These are phyloP conservation scores for Pentalonia nigronervosa DNA, from an alignment of 1,140 invertebrate genomes.

Conservation along the genomic window DNA sequence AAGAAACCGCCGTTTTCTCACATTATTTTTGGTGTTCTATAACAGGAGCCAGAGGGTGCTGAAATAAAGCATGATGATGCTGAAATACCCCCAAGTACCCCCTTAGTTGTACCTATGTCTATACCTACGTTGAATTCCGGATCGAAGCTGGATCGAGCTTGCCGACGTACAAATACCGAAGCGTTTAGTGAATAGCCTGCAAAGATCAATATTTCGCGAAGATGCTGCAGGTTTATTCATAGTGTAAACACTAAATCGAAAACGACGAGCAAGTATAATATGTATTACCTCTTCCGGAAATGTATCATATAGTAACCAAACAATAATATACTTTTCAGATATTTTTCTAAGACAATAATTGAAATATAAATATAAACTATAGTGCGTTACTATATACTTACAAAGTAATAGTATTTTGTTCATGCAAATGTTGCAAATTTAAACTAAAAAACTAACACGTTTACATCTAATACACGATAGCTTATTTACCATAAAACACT, in stretches of 20 bases:
- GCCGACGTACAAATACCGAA: too few species aligned
- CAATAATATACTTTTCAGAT: background rate
- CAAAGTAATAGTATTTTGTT: background rate
- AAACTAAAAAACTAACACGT: background rate
- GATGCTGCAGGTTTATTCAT: background rate
- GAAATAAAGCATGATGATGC: too few species aligned
- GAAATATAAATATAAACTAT: background rate
- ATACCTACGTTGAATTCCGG: background rate
- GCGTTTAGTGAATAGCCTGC: background rate
- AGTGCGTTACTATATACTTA: background rate
- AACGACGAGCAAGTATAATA: background rate
- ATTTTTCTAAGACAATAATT: background rate
- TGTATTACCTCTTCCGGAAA: background rate
- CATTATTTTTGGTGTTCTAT: too few species aligned
- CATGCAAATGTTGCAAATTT: background rate
- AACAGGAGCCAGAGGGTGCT: too few species aligned
- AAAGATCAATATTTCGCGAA: background rate
- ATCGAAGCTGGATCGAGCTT: background rate
- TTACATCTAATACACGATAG: background rate
- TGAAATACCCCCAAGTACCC: too few species aligned
- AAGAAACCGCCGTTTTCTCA: too few species aligned
- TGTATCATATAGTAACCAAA: too few species aligned
- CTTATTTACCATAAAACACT: too few species aligned
- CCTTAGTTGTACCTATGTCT: too few species aligned
- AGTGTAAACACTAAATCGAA: slow-evolving; percentile 31